phyloP scores from a whole-genome alignment of 2,888 invertebrate genomes.

The Dasysyrphus albostriatus region DNA sequence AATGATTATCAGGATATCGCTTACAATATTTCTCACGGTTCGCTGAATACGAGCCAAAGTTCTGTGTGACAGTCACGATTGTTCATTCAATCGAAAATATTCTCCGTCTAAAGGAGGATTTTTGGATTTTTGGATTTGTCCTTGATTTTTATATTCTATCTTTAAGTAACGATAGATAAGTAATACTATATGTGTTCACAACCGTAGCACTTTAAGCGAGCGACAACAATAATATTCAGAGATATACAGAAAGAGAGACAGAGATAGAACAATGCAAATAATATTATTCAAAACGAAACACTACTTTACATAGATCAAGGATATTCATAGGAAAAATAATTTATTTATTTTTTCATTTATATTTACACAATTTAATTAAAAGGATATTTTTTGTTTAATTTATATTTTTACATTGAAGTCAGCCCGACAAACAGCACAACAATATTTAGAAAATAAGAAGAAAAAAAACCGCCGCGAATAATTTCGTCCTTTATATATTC shows the following conservation, averaged over 20 bases:
- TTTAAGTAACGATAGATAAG: slow-evolving; percentile 50
- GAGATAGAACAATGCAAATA: neutral
- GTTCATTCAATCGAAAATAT: slow-evolving; percentile 74
- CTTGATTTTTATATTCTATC: slow-evolving; percentile 30
- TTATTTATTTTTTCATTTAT: slow-evolving; percentile 32
- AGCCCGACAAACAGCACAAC: slow-evolving; percentile 14
- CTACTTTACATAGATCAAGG: slow-evolving; percentile 41
- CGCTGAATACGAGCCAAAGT: slow-evolving; percentile 58
- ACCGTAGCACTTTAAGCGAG: slow-evolving; percentile 83
- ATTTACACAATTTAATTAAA: slow-evolving; percentile 60
- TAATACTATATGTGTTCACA: slow-evolving; percentile 79
- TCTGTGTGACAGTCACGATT: slow-evolving; percentile 68
- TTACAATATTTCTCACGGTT: slow-evolving; percentile 46
- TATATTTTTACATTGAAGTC: slow-evolving; percentile 26
- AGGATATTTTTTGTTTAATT: slow-evolving; percentile 23
- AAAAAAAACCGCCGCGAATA: slow-evolving; percentile 52
- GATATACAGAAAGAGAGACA: slow-evolving; percentile 22
- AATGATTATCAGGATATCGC: slow-evolving; percentile 43
- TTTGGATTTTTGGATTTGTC: slow-evolving; percentile 11
- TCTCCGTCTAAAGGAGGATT: slow-evolving; percentile 1
- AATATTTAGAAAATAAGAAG: neutral
- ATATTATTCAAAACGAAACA: slow-evolving; percentile 34
- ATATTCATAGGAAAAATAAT: slow-evolving; percentile 41
- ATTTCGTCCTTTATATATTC: slow-evolving; percentile 35
- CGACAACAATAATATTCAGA: slow-evolving; percentile 77